Percentiles rank a stretch among this genome's conserved stretches.
Evolutionary conservation across 2,797 vertebrate genomes (phyloP).

Genomic region (Chloroceryle inda): DNA sequence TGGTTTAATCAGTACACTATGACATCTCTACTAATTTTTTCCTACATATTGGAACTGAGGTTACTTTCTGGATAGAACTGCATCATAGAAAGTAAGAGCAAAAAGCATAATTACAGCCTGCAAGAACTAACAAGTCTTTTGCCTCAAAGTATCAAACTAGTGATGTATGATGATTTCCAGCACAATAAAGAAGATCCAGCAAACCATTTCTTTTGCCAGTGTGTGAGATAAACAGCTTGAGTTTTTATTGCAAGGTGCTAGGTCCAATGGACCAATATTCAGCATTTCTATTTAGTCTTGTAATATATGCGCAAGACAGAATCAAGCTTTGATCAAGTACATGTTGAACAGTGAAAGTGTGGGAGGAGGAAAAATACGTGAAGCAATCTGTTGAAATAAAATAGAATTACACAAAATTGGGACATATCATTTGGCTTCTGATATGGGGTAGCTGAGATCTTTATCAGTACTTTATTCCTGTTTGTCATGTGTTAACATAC

Average conservation of each 20-base stretch:
- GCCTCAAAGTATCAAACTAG: not conserved
- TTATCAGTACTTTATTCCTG: not conserved
- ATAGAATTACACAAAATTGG: not conserved
- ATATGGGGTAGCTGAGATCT: not conserved
- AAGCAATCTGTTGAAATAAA: not conserved
- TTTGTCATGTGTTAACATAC: not conserved
- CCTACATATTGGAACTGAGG: no score
- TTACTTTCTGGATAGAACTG: no score
- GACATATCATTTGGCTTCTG: not conserved
- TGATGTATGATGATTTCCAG: not conserved
- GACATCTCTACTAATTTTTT: no score
- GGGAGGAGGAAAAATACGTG: not conserved
- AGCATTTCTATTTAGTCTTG: not conserved
- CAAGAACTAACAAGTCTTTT: not conserved
- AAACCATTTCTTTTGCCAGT: not conserved
- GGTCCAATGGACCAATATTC: not conserved
- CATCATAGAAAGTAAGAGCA: not conserved
- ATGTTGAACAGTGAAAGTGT: not conserved
- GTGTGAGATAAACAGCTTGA: not conserved
- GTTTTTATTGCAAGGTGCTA: not conserved
- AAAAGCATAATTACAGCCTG: not conserved
- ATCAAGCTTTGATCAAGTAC: not conserved
- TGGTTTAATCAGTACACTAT: no score
- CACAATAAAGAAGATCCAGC: not conserved
- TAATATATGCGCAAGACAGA: fast-evolving